Percentiles rank a stretch among this genome's conserved stretches.
These are phyloP conservation scores for Cervus canadensis DNA, from an alignment of 2,113 vertebrate species.

Conservation along the genomic window DNA sequence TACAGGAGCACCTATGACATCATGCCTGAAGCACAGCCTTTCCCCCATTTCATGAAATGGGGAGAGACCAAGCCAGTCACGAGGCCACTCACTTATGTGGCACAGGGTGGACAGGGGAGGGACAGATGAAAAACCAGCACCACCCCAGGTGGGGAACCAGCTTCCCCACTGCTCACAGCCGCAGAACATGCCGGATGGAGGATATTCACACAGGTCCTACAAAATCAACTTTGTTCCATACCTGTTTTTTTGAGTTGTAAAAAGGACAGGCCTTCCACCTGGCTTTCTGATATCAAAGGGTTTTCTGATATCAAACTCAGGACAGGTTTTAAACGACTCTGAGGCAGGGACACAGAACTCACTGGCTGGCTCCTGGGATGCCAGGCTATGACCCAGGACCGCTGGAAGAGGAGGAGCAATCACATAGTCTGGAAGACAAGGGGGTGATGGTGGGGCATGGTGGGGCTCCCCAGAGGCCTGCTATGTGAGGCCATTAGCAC, in stretches of 20 bases:
- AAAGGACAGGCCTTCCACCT: not conserved
- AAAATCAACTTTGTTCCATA: not conserved
- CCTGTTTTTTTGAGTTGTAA: not conserved
- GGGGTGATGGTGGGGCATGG: not conserved
- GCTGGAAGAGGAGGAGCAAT: not conserved
- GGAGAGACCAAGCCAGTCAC: not conserved
- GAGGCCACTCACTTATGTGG: fast-evolving
- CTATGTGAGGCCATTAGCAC: not conserved
- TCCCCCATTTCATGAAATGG: not conserved
- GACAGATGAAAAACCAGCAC: not conserved
- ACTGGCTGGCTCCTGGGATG: not conserved
- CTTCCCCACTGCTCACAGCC: not conserved
- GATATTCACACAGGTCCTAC: not conserved
- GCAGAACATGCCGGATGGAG: not conserved
- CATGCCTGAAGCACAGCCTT: not conserved
- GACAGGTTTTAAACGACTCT: not conserved
- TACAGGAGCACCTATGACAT: not conserved
- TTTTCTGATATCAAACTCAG: not conserved
- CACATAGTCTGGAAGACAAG: not conserved
- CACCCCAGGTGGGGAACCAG: not conserved
- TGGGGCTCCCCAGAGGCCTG: not conserved
- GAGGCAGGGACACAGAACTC: not conserved
- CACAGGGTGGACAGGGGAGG: fast-evolving
- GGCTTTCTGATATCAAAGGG: not conserved
- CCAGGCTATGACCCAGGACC: not conserved